phyloP scores from a whole-genome alignment of 1,140 invertebrate species.

The Teleogryllus occipitalis region DNA sequence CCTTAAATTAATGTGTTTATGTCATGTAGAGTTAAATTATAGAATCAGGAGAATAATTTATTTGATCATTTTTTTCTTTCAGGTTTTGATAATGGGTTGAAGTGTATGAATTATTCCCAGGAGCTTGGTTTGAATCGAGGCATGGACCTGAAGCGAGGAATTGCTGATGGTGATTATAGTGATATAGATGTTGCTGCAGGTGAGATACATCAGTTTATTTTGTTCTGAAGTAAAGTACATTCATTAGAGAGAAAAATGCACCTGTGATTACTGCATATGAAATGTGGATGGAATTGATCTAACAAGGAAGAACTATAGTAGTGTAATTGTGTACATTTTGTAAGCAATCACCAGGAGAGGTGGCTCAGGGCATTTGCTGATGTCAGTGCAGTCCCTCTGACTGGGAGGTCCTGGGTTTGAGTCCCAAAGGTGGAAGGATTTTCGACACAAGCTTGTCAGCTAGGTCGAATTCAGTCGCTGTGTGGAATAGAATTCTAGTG shows the following conservation, averaged over 20 bases:
- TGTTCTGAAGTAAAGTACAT: background rate
- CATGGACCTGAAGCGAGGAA: conserved; percentile 17
- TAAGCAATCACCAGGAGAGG: background rate
- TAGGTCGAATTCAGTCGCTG: too few relatives aligned
- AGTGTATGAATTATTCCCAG: conserved; percentile 12
- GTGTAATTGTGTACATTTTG: too few relatives aligned
- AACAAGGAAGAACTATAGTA: too few relatives aligned
- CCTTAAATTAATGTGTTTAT: background rate
- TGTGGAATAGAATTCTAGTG: too few relatives aligned
- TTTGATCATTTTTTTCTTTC: background rate
- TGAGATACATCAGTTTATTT: conserved; percentile 13
- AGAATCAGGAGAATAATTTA: background rate
- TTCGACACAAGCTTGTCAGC: too few relatives aligned
- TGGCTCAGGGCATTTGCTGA: too few relatives aligned
- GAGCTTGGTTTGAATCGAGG: background rate
- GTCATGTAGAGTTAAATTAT: background rate
- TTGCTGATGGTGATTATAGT: conserved; percentile 25
- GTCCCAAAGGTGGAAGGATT: too few relatives aligned
- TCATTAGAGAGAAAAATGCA: background rate
- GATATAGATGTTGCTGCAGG: conserved; percentile 25
- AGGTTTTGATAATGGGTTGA: conserved; percentile 17
- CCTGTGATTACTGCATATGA: too few relatives aligned
- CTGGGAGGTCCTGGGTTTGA: too few relatives aligned
- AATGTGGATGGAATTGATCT: too few relatives aligned
- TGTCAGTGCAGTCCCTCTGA: too few relatives aligned